Evolutionary conservation across 1,140 invertebrate genomes (phyloP), one percentile per base, ranked within the genome.

Genomic region (Globodera rostochiensis): DNA sequence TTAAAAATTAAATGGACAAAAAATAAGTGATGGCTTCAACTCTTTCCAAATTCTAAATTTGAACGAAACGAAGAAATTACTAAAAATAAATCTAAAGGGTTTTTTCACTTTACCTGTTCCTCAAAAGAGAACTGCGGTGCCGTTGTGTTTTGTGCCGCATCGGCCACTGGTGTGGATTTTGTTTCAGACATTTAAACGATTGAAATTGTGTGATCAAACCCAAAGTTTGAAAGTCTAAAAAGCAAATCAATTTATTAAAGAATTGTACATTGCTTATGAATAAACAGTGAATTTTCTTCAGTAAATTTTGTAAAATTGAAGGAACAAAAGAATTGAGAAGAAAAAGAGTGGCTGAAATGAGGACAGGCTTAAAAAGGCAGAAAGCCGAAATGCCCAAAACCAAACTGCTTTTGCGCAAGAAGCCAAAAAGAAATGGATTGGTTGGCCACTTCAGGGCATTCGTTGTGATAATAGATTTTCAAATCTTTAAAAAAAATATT

Each of bases 101-200:
- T 46, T 64, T 25, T 64, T 64, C 57, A 60, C 36, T 64, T 64
- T 64, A 86, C 83, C 83, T 84, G 83, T 66, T 84, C 85, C 60
- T 84, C 83, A 73, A 84, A 84, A 6, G 86, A 81, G 66, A 83
- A 81, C 67, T 19, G 47, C 50, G 75, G 83, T 64, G 19, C 67
- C 4, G 67, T 77, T 46, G 45, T 36, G 64, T 80, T 79, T 81
- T 53, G 60, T 11, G 53, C 78, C 49, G n/a, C 79, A 74, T 75
- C 13, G 15, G 36, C 69, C 5, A 21, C 36, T 7, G 69, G 25
- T 13, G 69, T 7, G 7, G 69, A 71, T 15, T 64, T 64, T 64
- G 57, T 13, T 19, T 64, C 57, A 64, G 57, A 19, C 57, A 64
- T 64, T 64, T 64, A 64, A 64, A 57, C 7, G 36, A n/a, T 6